Evolutionary conservation across 2,888 invertebrate genomes (phyloP).

Genomic region (Tethea ocularis): DNA sequence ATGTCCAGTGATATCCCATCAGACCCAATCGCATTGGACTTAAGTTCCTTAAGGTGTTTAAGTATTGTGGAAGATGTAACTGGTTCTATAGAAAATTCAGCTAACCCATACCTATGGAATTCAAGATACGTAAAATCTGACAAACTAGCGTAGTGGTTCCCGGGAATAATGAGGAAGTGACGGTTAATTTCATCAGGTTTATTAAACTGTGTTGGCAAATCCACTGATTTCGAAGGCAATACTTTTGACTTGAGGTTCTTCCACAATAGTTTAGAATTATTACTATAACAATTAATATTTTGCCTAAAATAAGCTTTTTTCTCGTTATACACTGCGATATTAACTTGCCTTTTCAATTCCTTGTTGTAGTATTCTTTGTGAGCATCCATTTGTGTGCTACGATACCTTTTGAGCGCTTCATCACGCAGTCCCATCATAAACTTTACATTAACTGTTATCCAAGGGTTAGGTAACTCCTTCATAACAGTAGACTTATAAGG

Average conservation of each 20-base stretch:
- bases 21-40: no score
- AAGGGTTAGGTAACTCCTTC: slow-evolving; percentile 6
- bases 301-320: slow-evolving; percentile 13
- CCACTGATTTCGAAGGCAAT: not conserved
- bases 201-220: not conserved
- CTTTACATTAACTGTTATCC: slow-evolving; percentile 14
- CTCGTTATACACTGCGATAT: slow-evolving; percentile 2
- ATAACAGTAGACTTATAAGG: not conserved
- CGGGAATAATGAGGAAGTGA: slow-evolving; percentile 4
- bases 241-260: no score
- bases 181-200: slow-evolving; percentile 9
- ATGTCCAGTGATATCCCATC: no score
- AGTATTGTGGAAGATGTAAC: not conserved
- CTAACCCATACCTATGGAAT: not conserved
- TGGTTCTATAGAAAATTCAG: not conserved
- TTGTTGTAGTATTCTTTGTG: slow-evolving; percentile 12
- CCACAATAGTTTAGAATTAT: no score
- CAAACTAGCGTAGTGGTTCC: not conserved
- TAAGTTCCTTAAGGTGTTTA: no score
- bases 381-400: not conserved
- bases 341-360: slow-evolving; percentile 10
- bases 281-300: no score
- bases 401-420: not conserved
- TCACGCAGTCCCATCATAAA: slow-evolving; percentile 11
- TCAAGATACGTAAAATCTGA: not conserved